These are phyloP conservation scores for Acanthochromis polyacanthus DNA, from an alignment of 2,113 vertebrate species.

Conservation along the genomic window DNA sequence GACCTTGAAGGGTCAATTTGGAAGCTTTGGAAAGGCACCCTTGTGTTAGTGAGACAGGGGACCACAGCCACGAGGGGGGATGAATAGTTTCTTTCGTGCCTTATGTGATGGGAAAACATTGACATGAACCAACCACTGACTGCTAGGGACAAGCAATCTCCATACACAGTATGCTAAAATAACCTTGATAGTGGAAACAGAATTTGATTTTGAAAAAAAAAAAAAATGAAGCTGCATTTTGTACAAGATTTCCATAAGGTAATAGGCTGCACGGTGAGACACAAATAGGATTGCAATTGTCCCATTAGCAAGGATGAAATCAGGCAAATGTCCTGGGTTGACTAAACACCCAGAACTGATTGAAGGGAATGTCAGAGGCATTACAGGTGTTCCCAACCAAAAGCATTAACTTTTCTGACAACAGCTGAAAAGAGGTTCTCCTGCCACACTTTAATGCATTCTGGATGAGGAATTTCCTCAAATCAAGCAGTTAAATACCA, in stretches of 20 bases:
- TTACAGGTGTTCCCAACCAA: constrained; percentile 39
- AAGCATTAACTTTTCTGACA: constrained; percentile 30
- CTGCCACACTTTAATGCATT: constrained; percentile 24
- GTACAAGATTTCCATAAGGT: constrained; percentile 74
- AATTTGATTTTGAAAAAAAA: constrained; percentile 61
- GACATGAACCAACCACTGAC: constrained; percentile 47
- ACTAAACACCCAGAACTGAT: constrained; percentile 51
- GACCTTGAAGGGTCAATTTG: constrained; percentile 75
- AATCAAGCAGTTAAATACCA: constrained; percentile 7
- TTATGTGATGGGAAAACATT: constrained; percentile 51
- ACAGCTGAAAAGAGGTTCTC: constrained; percentile 22
- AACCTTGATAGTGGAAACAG: constrained; percentile 61
- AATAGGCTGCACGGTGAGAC: constrained; percentile 73
- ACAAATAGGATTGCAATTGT: constrained; percentile 77
- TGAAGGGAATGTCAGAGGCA: constrained; percentile 29
- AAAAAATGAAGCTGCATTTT: constrained; percentile 56
- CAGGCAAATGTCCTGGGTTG: constrained; percentile 45
- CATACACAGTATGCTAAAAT: constrained; percentile 57
- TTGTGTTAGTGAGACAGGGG: constrained; percentile 31
- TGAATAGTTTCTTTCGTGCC: constrained; percentile 26
- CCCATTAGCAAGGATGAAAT: constrained; percentile 75
- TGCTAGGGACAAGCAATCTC: constrained; percentile 65
- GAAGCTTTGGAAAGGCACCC: constrained; percentile 43
- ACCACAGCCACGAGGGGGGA: constrained; percentile 26
- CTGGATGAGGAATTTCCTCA: constrained; percentile 24